Conservation (phyloP, 2,797 vertebrate species). For the Decapterus maruadsi region DNA sequence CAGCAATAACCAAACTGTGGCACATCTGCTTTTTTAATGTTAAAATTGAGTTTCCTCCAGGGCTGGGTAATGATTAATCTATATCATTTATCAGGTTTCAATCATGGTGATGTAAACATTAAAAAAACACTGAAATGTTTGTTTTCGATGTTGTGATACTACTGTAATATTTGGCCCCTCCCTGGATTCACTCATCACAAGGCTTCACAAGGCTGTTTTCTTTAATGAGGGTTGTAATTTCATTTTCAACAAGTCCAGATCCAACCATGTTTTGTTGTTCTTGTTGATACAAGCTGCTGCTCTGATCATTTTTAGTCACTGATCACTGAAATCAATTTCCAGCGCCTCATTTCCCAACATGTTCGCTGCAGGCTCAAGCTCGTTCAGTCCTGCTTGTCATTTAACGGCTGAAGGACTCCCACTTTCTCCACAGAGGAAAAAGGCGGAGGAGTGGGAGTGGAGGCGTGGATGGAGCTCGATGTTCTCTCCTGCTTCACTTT, state of each 20-base stretch:
- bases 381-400: not conserved
- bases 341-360: not conserved
- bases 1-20: not conserved
- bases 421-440: not conserved
- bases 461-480: slow-evolving; percentile 8
- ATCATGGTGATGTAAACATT: not conserved
- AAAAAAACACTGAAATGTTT: not conserved
- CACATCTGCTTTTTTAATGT: not conserved
- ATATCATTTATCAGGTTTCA: not conserved
- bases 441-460: slow-evolving; percentile 8
- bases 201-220: not conserved
- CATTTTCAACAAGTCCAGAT: not conserved
- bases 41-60: not conserved
- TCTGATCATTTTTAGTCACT: not conserved
- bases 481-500: slow-evolving; percentile 21
- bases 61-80: not conserved
- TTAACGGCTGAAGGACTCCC: not conserved
- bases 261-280: not conserved
- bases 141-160: not conserved
- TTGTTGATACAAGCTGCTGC: not conserved
- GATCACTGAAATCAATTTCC: slow-evolving; percentile 7
- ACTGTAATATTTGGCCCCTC: not conserved
- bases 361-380: slow-evolving; percentile 6
- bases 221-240: not conserved
- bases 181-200: no score